Evolutionary conservation across 2,797 vertebrate species (phyloP).

Genomic region (Hydrolagus colliei): DNA sequence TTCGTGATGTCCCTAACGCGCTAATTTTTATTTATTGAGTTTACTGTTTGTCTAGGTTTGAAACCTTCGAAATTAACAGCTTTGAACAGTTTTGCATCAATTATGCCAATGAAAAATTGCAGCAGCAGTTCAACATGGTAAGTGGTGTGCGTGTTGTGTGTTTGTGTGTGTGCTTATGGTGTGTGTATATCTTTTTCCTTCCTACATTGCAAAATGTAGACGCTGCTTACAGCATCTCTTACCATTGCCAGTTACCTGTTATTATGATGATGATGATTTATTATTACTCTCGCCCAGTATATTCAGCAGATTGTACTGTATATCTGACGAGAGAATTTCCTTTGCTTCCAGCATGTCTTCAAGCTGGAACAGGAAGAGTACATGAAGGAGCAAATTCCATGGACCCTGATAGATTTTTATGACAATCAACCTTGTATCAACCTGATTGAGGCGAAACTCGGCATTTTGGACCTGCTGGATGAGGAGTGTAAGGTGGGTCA

Average conservation of each 20-base stretch:
- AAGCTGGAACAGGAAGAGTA: conserved; percentile 98
- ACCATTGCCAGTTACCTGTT: too few species aligned
- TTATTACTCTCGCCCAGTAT: neutral
- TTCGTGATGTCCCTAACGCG: neutral
- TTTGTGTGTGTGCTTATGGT: neutral
- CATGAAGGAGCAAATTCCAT: conserved; percentile 96
- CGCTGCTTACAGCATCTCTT: too few species aligned
- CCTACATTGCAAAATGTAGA: too few species aligned
- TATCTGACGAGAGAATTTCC: neutral
- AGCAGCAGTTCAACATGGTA: conserved; percentile 99
- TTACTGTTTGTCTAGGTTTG: conserved; percentile 65
- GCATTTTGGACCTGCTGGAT: conserved; percentile 87
- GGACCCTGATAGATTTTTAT: conserved; percentile 98
- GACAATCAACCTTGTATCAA: conserved; percentile 99
- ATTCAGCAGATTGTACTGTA: neutral
- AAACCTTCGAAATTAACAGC: conserved; percentile 98
- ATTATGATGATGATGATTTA: neutral
- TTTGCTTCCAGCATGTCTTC: conserved; percentile 79
- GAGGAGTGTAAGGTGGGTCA: conserved; percentile 85
- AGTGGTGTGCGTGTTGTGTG: conserved; percentile 44
- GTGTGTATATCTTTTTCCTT: neutral
- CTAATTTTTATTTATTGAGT: neutral
- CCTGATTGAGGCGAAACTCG: conserved; percentile 96
- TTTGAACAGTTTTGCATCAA: conserved; percentile 99
- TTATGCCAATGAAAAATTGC: conserved; percentile 98